A percentile compares a stretch with the other conserved stretches of the same genome.
Conservation (phyloP, 1,140 invertebrate species). For the Cardiocondyla obscurior region DNA sequence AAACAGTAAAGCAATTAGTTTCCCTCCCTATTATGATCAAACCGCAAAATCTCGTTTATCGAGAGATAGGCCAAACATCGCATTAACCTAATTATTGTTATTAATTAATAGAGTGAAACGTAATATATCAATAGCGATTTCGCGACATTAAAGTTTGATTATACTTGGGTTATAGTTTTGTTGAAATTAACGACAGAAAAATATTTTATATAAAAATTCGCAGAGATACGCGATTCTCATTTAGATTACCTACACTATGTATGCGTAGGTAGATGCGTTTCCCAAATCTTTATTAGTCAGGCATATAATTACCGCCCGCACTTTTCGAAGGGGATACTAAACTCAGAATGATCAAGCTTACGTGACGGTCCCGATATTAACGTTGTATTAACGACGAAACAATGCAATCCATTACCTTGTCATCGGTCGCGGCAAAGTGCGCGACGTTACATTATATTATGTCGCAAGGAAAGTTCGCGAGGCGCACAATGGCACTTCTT, state of each 20-base stretch:
- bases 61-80: neutral
- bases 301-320: neutral
- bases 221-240: neutral
- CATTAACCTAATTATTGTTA: neutral
- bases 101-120: neutral
- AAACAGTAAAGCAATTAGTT: neutral
- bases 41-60: neutral
- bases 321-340: conserved; percentile 8
- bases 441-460: conserved; percentile 30
- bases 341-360: neutral
- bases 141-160: neutral
- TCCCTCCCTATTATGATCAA: neutral
- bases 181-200: neutral
- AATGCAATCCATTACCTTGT: conserved; percentile 47
- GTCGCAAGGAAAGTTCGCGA: conserved; percentile 9
- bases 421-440: conserved; percentile 37
- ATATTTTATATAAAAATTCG: too few species aligned
- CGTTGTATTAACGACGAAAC: conserved; percentile 30
- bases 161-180: neutral
- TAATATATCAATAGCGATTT: neutral
- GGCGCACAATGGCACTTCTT: conserved; percentile 30
- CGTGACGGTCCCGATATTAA: conserved; percentile 27
- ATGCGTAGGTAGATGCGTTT: too few species aligned
- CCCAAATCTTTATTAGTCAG: conserved; percentile 4
- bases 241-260: neutral